Evolutionary conservation across 2,888 invertebrate genomes (phyloP).

Genomic region (Glaucopsyche alexis): DNA sequence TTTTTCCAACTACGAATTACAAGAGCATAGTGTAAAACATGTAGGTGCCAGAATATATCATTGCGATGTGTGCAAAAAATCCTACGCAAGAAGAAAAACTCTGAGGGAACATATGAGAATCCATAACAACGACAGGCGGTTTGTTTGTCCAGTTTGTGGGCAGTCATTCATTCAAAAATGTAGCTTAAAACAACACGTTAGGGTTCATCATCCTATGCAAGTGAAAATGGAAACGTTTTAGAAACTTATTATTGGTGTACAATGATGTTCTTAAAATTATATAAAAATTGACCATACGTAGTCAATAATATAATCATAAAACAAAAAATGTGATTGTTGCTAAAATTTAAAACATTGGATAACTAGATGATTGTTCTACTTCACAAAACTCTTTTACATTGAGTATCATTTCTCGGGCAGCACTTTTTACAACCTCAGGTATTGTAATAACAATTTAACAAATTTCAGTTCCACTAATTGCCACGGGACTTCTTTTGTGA

Average conservation of each 20-base stretch:
- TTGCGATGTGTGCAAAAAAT: conserved; percentile 76
- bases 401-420: too few relatives aligned
- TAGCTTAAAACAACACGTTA: conserved; percentile 66
- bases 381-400: too few relatives aligned
- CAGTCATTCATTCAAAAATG: conserved; percentile 72
- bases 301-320: too few relatives aligned
- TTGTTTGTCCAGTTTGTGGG: conserved; percentile 65
- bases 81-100: conserved; percentile 70
- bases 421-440: too few relatives aligned
- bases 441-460: too few relatives aligned
- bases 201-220: conserved; percentile 68
- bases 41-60: conserved; percentile 76
- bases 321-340: too few relatives aligned
- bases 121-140: conserved; percentile 67
- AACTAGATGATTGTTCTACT: too few relatives aligned
- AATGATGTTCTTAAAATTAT: too few relatives aligned
- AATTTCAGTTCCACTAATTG: too few relatives aligned
- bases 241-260: neutral
- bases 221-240: conserved; percentile 53
- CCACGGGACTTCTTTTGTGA: too few relatives aligned
- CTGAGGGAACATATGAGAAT: conserved; percentile 71
- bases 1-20: conserved; percentile 76
- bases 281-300: too few relatives aligned
- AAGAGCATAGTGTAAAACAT: conserved; percentile 78
- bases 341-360: too few relatives aligned